These are phyloP conservation scores for Hipparchia sbordonii DNA, from an alignment of 2,888 invertebrate species.

Conservation along the genomic window DNA sequence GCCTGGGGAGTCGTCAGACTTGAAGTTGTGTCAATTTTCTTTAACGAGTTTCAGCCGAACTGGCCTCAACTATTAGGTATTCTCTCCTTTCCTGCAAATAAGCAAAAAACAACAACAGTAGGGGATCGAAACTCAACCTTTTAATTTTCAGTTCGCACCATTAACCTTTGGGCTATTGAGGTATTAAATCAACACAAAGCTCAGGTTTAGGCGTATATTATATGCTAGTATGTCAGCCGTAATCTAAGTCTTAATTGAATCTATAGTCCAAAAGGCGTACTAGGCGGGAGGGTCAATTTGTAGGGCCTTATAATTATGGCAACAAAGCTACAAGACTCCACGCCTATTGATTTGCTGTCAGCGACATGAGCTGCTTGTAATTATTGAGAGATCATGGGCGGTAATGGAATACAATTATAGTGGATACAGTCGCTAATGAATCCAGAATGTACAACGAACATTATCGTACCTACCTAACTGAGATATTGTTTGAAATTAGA, in stretches of 20 bases:
- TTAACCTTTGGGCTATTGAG: too few relatives aligned
- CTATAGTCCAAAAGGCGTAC: slow-evolving; percentile 16
- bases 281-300: slow-evolving; percentile 26
- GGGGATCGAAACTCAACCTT: too few relatives aligned
- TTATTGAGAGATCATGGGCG: slow-evolving; percentile 29
- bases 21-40: too few relatives aligned
- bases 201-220: not conserved
- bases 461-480: not conserved
- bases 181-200: too few relatives aligned
- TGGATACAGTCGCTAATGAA: slow-evolving; percentile 14
- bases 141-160: too few relatives aligned
- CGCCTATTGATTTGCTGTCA: slow-evolving; percentile 38
- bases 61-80: too few relatives aligned
- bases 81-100: too few relatives aligned
- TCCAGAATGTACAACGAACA: slow-evolving; percentile 20
- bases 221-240: not conserved
- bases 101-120: too few relatives aligned
- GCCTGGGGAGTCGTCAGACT: too few relatives aligned
- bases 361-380: slow-evolving; percentile 31
- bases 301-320: slow-evolving; percentile 30
- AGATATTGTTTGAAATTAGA: too few relatives aligned
- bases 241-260: slow-evolving; percentile 12
- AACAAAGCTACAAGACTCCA: slow-evolving; percentile 20
- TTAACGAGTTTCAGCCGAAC: too few relatives aligned
- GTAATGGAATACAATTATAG: slow-evolving; percentile 22